Evolutionary conservation across 1,140 invertebrate genomes (phyloP).

Genomic region (Choristoneura fumiferana): DNA sequence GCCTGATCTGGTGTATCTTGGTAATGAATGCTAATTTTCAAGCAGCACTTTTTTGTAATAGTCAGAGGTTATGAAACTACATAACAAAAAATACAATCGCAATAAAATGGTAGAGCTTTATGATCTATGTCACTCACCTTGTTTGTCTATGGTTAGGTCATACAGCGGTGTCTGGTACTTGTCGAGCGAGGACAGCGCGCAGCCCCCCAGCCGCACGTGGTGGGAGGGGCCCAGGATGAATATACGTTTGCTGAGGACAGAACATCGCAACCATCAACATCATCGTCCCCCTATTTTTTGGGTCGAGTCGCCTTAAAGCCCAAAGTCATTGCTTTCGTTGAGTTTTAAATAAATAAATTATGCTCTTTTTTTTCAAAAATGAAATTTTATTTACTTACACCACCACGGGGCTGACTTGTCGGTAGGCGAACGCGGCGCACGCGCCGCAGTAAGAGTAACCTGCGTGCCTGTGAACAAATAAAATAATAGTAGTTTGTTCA

Average conservation of each 20-base stretch:
- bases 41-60: too few species aligned
- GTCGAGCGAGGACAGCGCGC: constrained; percentile 94
- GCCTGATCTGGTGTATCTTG: too few species aligned
- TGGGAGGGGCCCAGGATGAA: constrained; percentile 99
- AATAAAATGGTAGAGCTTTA: too few species aligned
- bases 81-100: too few species aligned
- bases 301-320: too few species aligned
- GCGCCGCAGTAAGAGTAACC: constrained; percentile 98
- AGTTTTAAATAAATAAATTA: too few species aligned
- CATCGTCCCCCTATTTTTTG: too few species aligned
- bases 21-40: too few species aligned
- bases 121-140: constrained; percentile 61
- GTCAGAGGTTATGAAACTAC: too few species aligned
- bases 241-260: constrained; percentile 87
- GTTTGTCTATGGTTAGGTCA: constrained; percentile 93
- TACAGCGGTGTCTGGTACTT: constrained; percentile 97
- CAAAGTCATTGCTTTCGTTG: too few species aligned
- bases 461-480: constrained; percentile 87
- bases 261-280: too few species aligned
- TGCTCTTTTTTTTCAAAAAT: constrained; percentile 22
- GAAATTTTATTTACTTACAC: constrained; percentile 85
- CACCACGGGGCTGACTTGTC: constrained; percentile 95
- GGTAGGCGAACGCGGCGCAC: constrained; percentile 96
- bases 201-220: constrained; percentile 95
- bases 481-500: constrained; percentile 27